Conservation (phyloP, 2,113 vertebrate genomes). For the Columbina picui region DNA sequence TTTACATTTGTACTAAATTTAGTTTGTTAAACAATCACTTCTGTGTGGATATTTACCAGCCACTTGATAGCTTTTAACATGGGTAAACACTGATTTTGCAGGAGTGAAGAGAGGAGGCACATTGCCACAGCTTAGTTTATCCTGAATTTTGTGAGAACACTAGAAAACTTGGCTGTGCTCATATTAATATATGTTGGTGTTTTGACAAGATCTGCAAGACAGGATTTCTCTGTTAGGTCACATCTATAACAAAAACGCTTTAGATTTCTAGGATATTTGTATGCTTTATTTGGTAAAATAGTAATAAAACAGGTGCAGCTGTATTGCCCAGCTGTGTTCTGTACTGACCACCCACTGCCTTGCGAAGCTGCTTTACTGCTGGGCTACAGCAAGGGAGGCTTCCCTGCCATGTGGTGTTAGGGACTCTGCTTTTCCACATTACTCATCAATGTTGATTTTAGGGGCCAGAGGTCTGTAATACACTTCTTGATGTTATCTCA, state of each 20-base stretch:
- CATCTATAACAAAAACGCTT: not conserved
- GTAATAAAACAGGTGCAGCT: not conserved
- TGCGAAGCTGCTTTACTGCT: not conserved
- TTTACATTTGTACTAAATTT: not conserved
- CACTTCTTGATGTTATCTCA: not conserved
- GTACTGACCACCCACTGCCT: not conserved
- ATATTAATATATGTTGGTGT: not conserved
- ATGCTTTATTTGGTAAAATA: not conserved
- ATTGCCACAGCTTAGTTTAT: not conserved
- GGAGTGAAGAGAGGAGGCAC: not conserved
- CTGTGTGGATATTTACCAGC: not conserved
- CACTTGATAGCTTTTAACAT: not conserved
- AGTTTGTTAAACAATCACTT: not conserved
- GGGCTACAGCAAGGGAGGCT: not conserved
- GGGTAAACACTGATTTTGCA: not conserved
- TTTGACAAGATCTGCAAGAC: not conserved
- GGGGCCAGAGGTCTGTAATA: not conserved
- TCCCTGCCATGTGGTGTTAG: fast-evolving
- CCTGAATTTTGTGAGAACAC: not conserved
- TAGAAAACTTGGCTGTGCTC: not conserved
- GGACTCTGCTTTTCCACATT: not conserved
- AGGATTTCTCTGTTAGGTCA: not conserved
- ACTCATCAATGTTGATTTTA: not conserved
- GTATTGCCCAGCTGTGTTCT: not conserved
- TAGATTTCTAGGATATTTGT: not conserved